These are phyloP conservation scores for Resseliella maxima DNA, from an alignment of 2,888 invertebrate species.

Conservation along the genomic window DNA sequence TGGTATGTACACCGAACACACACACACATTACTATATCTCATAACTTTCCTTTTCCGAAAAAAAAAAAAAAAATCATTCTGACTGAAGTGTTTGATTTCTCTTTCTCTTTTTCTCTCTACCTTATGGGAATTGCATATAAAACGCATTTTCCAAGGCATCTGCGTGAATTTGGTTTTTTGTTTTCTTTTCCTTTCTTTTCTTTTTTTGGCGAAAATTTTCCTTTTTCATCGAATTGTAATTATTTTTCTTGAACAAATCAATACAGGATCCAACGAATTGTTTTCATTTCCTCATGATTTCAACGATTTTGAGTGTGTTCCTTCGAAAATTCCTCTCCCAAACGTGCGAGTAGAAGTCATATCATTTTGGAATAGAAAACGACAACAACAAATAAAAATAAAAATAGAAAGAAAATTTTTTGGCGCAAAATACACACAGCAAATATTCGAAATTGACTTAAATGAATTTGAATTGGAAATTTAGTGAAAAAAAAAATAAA, in stretches of 20 bases:
- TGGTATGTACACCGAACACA: conserved; percentile 51
- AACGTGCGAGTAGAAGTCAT: conserved; percentile 14
- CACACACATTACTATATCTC: background rate
- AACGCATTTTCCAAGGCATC: no score
- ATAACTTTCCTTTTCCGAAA: background rate
- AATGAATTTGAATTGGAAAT: background rate
- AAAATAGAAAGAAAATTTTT: background rate
- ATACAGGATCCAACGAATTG: background rate
- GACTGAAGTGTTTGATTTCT: background rate
- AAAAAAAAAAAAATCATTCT: no score
- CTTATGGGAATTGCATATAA: no score
- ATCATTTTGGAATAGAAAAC: background rate
- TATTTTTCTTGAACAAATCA: background rate
- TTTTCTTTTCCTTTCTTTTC: background rate
- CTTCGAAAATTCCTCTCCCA: background rate
- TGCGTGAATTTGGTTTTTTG: no score
- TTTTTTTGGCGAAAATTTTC: background rate
- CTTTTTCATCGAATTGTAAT: no score
- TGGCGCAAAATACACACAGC: background rate
- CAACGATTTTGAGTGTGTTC: background rate
- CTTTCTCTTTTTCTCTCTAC: no score
- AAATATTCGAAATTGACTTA: background rate
- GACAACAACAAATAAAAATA: background rate
- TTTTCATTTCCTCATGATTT: no score
- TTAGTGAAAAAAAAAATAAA: background rate